These are phyloP conservation scores for Allygus modestus DNA, from an alignment of 2,888 invertebrate genomes.

Conservation along the genomic window DNA sequence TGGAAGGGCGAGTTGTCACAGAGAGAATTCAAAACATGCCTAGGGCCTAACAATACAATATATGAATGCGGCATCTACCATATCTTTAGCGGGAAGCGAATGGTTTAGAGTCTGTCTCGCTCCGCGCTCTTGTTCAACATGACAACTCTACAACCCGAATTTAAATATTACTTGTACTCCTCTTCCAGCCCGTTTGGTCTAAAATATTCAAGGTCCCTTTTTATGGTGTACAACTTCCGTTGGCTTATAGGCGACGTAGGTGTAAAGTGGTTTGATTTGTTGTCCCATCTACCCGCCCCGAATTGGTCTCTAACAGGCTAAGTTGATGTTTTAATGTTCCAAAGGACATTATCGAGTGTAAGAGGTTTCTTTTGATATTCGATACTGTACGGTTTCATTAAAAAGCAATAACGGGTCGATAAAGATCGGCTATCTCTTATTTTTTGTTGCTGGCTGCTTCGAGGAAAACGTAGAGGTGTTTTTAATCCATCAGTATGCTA, in stretches of 20 bases:
- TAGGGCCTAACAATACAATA: conserved; percentile 44
- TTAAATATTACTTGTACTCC: conserved; percentile 58
- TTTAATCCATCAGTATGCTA: too few relatives aligned
- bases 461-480: too few relatives aligned
- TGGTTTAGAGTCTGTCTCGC: conserved; percentile 33
- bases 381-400: conserved; percentile 23
- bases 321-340: conserved; percentile 31
- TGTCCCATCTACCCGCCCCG: neutral
- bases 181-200: conserved; percentile 34
- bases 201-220: conserved; percentile 55
- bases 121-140: conserved; percentile 42
- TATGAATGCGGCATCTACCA: conserved; percentile 8
- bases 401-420: neutral
- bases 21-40: neutral
- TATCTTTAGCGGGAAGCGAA: conserved; percentile 8
- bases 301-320: neutral
- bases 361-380: neutral
- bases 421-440: neutral
- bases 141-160: conserved; percentile 57
- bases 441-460: neutral
- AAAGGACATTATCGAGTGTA: neutral
- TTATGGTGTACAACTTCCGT: conserved; percentile 49
- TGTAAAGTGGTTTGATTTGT: conserved; percentile 56
- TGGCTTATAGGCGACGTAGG: conserved; percentile 47
- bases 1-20: neutral